These are phyloP conservation scores for Leptestheria dahalacensis DNA, from an alignment of 1,140 invertebrate genomes.

Conservation along the genomic window DNA sequence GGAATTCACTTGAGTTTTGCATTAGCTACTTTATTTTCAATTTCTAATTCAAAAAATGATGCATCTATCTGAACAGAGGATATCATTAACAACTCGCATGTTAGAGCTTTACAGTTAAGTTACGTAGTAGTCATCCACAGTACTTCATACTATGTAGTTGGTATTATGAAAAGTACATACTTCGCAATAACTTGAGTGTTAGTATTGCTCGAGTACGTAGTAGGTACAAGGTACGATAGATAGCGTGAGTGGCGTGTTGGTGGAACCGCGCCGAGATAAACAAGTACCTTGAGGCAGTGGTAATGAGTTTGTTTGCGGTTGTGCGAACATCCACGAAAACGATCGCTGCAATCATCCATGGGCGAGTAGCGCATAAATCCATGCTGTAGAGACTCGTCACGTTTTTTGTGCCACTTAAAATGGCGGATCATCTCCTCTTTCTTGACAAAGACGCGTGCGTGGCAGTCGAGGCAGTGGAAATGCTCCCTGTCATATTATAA, in stretches of 20 bases:
- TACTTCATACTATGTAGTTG: neutral
- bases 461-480: slow-evolving; percentile 90
- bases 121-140: no score
- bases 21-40: no score
- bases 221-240: no score
- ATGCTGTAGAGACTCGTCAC: slow-evolving; percentile 88
- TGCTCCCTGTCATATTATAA: slow-evolving; percentile 83
- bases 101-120: no score
- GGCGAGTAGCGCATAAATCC: slow-evolving; percentile 92
- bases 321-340: slow-evolving; percentile 67
- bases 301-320: slow-evolving; percentile 97
- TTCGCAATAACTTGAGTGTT: no score
- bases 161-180: no score
- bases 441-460: slow-evolving; percentile 76
- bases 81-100: no score
- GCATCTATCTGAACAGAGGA: no score
- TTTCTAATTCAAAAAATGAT: no score
- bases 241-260: neutral
- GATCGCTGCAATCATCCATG: slow-evolving; percentile 73
- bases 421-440: slow-evolving; percentile 98
- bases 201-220: no score
- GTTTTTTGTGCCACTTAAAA: slow-evolving; percentile 98
- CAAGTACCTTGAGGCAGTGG: slow-evolving; percentile 73
- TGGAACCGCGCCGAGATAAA: neutral
- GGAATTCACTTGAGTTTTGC: no score